These are phyloP conservation scores for Sarcophaga peregrina DNA, from an alignment of 1,140 invertebrate species.

Conservation along the genomic window DNA sequence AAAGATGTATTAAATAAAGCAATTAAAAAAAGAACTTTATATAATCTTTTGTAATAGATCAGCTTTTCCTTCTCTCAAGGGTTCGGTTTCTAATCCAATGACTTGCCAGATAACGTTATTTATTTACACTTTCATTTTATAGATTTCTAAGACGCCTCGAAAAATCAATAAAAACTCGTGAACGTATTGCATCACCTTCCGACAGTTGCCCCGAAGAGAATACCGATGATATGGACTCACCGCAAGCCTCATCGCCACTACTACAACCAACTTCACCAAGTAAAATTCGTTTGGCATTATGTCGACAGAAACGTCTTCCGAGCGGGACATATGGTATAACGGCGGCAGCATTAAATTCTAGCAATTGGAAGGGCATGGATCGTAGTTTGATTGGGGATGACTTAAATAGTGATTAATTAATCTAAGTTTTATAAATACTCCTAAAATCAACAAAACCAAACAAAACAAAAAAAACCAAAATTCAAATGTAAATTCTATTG, in stretches of 20 bases:
- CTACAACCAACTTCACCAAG: constrained; percentile 46
- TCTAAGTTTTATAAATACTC: background rate
- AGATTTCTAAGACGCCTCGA: constrained; percentile 50
- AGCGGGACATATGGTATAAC: constrained; percentile 45
- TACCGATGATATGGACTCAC: constrained; percentile 50
- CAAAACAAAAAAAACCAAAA: background rate
- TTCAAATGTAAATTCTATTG: background rate
- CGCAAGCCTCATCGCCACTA: constrained; percentile 48
- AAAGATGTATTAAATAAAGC: too few relatives aligned
- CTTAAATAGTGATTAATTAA: constrained; percentile 48
- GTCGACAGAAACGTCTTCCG: constrained; percentile 48
- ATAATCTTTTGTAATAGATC: too few relatives aligned
- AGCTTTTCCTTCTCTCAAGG: background rate
- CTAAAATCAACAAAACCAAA: background rate
- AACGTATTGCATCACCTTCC: constrained; percentile 48
- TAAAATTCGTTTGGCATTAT: constrained; percentile 45
- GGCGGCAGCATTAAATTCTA: constrained; percentile 39
- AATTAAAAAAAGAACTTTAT: too few relatives aligned
- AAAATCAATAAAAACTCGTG: constrained; percentile 50
- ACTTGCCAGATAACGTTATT: background rate
- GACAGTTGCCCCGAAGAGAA: constrained; percentile 51
- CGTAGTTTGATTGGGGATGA: constrained; percentile 47
- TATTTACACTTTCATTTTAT: constrained; percentile 4
- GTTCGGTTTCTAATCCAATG: background rate
- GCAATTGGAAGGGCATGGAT: constrained; percentile 48